Base-by-base conservation (phyloP, 2,113 vertebrate genomes). In the Talpa occidentalis region DNA sequence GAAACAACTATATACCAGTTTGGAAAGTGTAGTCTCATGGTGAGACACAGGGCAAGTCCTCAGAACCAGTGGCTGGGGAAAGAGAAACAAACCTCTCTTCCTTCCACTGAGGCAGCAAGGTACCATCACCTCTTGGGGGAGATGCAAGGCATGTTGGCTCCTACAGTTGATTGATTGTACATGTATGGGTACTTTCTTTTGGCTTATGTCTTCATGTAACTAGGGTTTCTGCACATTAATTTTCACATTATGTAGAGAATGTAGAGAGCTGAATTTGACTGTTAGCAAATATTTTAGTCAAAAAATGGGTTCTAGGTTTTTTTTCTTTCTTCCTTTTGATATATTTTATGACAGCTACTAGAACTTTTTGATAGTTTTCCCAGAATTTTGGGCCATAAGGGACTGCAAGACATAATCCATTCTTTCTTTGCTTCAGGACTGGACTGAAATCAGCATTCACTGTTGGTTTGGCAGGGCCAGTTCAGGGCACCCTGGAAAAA, bases 261-360 rank as follows among this genome's bases (percentile, higher is more conserved):
- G n/a, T 10, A 82, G n/a, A 92, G 10, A 37, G 40, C 11, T 40
- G 19, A 93, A 80, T 28, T 89, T 17, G 4, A 67, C 47, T 59
- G 7, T 88, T 52, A 70, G 44, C 49, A 94, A 86, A 69, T 52
- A 81, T 59, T 52, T 62, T 26, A 74, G 64, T 52, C 52, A 96
- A 94, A 64, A 74, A 40, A 19, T 30, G 3, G 40, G 4, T 26
- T 59, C 47, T 59, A 56, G 0, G 8, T 21, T 49, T 76, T 64
- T 78, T 3, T 32, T 88, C 67, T 79, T 47, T 79, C 17, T 60
- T 87, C 92, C 30, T 76, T 74, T 91, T 79, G 40, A 59, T 70
- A 30, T 66, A 62, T 69, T 73, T 90, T 82, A 12, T 56, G 82
- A 91, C n/a, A 40, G 3, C 32, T 26, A 60, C 44, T 59, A 73